Base-by-base conservation (phyloP, 2,888 invertebrate genomes). In the Agrotis exclamationis region DNA sequence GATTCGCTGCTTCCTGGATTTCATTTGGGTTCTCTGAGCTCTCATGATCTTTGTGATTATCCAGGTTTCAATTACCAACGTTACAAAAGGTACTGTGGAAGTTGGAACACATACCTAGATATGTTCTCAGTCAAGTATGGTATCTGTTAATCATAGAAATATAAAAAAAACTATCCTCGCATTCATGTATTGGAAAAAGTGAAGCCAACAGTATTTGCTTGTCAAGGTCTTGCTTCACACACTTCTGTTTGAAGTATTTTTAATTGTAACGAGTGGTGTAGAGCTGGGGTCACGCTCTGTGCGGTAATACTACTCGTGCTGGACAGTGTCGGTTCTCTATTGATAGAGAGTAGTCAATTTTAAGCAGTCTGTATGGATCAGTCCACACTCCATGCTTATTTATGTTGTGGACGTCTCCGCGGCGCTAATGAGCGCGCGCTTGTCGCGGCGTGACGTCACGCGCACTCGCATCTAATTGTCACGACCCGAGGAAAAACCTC, bases 391-490 rank as follows among this genome's bases (percentile, higher is more conserved):
- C 28, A 28, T 39, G 39, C n/a, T n/a, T n/a, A n/a, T 9, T 1
- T 11, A 39, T 13, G 6, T 51, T 54, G 63, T 48, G 24, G 28
- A 50, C 28, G 56, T 65, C 44, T 45, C 51, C 45, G 68, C 62
- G 50, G 71, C 59, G 74, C 83, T 83, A 80, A 85, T 81, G 74
- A 80, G 70, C 74, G 62, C 63, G 84, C 64, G 68, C 78, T 65
- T 78, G 74, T 70, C 54, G n/a, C 67, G 54, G 68, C 75, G 79
- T 75, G 69, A 76, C 64, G 68, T 75, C 64, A 64, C 65, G 76
- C 76, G 77, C 75, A 53, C 70, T 51, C 72, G 67, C 80, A 63
- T 69, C 75, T 87, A 83, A 88, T 87, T 85, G 87, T 84, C 88
- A 87, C 87, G 85, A 88, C 65, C 73, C 50, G 13, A 67, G 54